Evolutionary conservation across 2,888 invertebrate genomes (phyloP), one percentile per base, ranked within the genome.

Genomic region (Synergus japonicus): DNA sequence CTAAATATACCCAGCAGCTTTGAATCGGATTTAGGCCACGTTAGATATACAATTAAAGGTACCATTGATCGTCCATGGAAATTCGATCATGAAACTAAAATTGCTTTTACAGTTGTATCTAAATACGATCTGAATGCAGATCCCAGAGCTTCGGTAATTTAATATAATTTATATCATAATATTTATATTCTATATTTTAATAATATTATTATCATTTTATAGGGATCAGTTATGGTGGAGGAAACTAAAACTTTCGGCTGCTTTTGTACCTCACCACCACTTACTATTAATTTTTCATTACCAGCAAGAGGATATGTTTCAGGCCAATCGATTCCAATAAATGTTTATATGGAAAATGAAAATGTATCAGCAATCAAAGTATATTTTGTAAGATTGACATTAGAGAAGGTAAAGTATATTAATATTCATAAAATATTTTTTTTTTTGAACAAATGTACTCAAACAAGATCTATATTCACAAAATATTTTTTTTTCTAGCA

Each of bases 91-190:
- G 96, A 96, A 85, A 95, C 95, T 76, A 97, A 97, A 93, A 94
- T 94, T 92, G 95, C 96, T 4, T 97, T 98, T 89, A 97, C 96
- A 76, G 95, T 98, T 10, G 94, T 97, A 79, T 95, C 96, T 80
- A 95, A 96, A 5, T 93, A 97, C 85, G 97, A 98, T 92, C 93
- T 98, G 84, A 98, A 98, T 93, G 93, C 94, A 82, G 95, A 96
- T 92, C 93, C 95, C 22, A 94, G 95, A 81, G 95, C 96, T 63
- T 94, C 94, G 92, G 96, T 96, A 92, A 92, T 60, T 83, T 49
- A 78, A 49, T 29, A 3, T 29, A 29, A 29, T 29, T 29, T 29
- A 29, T 29, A 29, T 29, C 29, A 3, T 29, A 29, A 29, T 29
- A 29, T 29, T 29, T 29, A 29, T 29, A 29, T 29, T 29, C 2